Evolutionary conservation across 2,113 vertebrate genomes (phyloP), one percentile per base, ranked within the genome.

Genomic region (Pseudorhombus dupliciocellatus): DNA sequence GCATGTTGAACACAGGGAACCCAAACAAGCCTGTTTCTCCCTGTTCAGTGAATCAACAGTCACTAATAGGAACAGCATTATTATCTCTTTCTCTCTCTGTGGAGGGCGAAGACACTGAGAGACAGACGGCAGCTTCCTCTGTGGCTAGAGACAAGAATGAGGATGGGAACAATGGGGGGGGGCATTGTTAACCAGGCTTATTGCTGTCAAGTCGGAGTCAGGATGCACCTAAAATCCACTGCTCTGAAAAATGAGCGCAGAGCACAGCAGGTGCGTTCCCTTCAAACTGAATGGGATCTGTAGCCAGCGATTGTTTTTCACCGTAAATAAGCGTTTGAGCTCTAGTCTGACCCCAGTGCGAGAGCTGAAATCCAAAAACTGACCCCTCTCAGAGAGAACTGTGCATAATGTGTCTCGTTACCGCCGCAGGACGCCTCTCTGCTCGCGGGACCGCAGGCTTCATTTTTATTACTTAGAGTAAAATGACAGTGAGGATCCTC

Each of bases 101-200:
- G 58, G 73, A 76, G 76, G 84, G 59, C 67, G 73, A 55, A 66
- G 67, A 48, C 56, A 51, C 64, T 21, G 76, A 72, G 78, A 75
- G 71, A 75, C 72, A 63, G 56, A 67, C 70, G 66, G 73, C 37
- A 50, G 61, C 78, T 80, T 58, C 71, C 55, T 66, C 46, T 67
- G 73, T 70, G 71, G 75, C 70, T 67, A 64, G 73, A 77, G 56
- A 75, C 66, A 28, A 73, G 71, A 77, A 74, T 70, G 63, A 75
- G 74, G 77, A 73, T 80, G 70, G 60, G 65, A 82, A 86, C 83
- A 87, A 84, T 71, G 67, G 70, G 74, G 66, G 59, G 55, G 70
- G 71, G 51, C 70, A 85, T 86, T 83, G 88, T 90, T 80, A 87
- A 77, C 73, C 56, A 77, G 83, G 26, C 59, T 82, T 64, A 58